phyloP scores from a whole-genome alignment of 2,113 vertebrate genomes.

The Sinocyclocheilus anshuiensis region DNA sequence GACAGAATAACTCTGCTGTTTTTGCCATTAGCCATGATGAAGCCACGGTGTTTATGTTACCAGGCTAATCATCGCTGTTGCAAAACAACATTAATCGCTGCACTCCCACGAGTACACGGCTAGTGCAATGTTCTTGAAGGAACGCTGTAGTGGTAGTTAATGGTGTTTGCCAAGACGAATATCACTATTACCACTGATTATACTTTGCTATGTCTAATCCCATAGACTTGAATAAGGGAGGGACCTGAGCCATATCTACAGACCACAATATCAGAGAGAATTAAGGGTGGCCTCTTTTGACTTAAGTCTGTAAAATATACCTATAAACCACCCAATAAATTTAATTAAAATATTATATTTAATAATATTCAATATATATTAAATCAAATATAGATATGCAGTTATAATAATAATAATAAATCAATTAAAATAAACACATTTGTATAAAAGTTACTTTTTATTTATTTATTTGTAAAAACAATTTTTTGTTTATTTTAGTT shows the following conservation, averaged over 20 bases:
- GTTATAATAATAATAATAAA: too few species aligned
- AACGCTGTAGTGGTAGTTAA: neutral
- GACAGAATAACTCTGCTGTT: slow-evolving; percentile 30
- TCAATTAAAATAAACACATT: too few species aligned
- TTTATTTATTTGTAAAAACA: too few species aligned
- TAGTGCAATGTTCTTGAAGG: neutral
- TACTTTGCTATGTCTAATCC: neutral
- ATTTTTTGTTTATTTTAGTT: too few species aligned
- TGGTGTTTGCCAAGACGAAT: neutral
- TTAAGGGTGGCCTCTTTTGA: neutral
- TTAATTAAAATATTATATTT: too few species aligned
- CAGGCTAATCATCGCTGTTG: neutral
- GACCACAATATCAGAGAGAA: neutral
- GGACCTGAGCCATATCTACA: neutral
- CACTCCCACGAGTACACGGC: neutral
- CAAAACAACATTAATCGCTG: slow-evolving; percentile 25
- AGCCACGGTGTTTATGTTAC: slow-evolving; percentile 7
- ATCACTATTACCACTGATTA: neutral
- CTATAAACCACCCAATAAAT: too few species aligned
- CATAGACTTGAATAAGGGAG: neutral
- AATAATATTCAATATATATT: too few species aligned
- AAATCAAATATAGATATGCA: too few species aligned
- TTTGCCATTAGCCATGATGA: neutral
- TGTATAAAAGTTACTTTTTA: too few species aligned
- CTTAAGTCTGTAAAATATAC: neutral